Conservation (phyloP, 64 coral and sea anemone species). For the Pocillopora damicornis region DNA sequence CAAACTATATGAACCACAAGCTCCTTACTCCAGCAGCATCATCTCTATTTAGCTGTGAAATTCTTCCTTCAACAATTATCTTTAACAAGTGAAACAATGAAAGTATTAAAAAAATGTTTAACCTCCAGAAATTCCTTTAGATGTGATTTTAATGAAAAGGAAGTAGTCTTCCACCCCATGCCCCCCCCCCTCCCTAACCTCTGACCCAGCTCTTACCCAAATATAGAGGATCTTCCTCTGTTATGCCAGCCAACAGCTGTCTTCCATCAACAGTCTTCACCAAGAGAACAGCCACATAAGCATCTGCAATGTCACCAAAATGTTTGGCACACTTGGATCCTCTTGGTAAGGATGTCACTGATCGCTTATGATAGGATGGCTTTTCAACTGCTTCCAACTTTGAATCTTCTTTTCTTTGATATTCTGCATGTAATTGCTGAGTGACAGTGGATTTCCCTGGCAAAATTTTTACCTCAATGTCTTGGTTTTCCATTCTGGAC, state of each 20-base stretch:
- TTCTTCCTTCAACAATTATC: too few species aligned
- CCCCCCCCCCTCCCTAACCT: not conserved
- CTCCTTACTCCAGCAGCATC: too few species aligned
- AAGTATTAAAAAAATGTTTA: too few species aligned
- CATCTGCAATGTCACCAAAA: constrained; percentile 4
- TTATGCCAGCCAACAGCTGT: constrained; percentile 25
- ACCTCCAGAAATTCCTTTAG: too few species aligned
- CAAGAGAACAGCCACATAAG: constrained; percentile 26
- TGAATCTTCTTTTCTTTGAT: not conserved
- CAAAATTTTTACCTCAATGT: not conserved
- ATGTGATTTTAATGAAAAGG: not conserved
- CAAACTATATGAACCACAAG: too few species aligned
- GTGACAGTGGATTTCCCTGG: not conserved
- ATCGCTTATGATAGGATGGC: constrained; percentile 35
- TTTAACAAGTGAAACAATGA: too few species aligned
- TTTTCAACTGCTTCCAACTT: not conserved
- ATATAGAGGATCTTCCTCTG: constrained; percentile 27
- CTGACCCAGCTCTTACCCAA: constrained; percentile 3
- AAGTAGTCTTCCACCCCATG: not conserved
- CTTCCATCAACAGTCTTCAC: constrained; percentile 1
- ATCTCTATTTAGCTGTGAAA: too few species aligned
- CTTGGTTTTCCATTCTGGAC: not conserved
- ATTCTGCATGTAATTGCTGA: not conserved
- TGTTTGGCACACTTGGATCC: not conserved
- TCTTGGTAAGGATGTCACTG: not conserved